Evolutionary conservation across 2,797 vertebrate genomes (phyloP).

Genomic region (Danio kyathit): DNA sequence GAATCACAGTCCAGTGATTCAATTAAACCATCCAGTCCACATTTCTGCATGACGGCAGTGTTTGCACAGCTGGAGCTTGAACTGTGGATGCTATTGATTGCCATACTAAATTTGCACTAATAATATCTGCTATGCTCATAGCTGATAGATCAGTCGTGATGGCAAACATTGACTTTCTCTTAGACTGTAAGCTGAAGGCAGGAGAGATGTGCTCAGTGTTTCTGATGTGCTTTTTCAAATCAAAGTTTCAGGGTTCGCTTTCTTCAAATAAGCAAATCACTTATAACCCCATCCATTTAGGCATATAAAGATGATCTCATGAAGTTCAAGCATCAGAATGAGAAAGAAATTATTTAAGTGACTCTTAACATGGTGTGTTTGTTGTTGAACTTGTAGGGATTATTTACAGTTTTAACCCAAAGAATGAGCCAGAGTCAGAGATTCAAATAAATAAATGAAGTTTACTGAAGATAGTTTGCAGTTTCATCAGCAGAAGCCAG

Average conservation of each 20-base stretch:
- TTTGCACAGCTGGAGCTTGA: constrained; percentile 31
- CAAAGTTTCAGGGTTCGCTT: background rate
- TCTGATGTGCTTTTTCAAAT: background rate
- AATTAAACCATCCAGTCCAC: constrained; percentile 12
- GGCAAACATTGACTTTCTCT: constrained; percentile 26
- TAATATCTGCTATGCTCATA: constrained; percentile 33
- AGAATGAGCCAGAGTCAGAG: too few species aligned
- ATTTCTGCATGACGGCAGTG: constrained; percentile 36
- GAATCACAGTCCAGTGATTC: background rate
- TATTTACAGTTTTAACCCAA: too few species aligned
- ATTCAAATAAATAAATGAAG: too few species aligned
- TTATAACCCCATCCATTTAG: background rate
- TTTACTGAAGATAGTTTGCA: too few species aligned
- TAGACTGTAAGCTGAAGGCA: background rate
- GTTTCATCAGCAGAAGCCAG: too few species aligned
- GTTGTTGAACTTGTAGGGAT: too few species aligned
- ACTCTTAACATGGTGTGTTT: too few species aligned
- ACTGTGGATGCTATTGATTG: constrained; percentile 48
- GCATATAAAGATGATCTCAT: background rate
- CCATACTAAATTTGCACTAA: constrained; percentile 45
- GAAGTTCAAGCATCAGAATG: too few species aligned
- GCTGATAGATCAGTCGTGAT: constrained; percentile 16
- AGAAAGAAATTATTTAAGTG: too few species aligned
- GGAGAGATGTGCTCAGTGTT: background rate
- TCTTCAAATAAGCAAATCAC: background rate